Conservation (phyloP, 2,797 vertebrate species). For the Aeoliscus strigatus region DNA sequence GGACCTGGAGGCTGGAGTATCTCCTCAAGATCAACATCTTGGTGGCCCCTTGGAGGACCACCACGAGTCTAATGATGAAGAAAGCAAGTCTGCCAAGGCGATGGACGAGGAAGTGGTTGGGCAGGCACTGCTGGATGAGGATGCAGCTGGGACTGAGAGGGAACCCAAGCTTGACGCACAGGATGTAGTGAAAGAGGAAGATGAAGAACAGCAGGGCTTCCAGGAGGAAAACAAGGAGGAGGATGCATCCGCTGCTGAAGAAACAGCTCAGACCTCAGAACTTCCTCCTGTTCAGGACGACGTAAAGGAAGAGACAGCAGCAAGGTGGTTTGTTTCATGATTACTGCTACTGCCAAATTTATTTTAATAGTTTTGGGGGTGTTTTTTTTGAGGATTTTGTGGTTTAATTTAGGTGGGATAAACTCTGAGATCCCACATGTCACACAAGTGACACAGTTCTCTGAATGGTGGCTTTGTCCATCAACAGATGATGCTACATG, state of each 20-base stretch:
- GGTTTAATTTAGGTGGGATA: too few relatives aligned
- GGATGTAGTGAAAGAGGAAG: conserved; percentile 23
- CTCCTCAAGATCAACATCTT: conserved; percentile 29
- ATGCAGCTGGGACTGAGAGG: conserved; percentile 18
- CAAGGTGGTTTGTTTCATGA: conserved; percentile 55
- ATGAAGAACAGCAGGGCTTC: conserved; percentile 14
- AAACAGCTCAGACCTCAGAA: conserved; percentile 15
- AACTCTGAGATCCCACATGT: too few relatives aligned
- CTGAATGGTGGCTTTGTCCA: too few relatives aligned
- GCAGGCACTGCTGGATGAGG: conserved; percentile 11
- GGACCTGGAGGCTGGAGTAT: conserved; percentile 38
- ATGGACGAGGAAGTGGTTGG: conserved; percentile 10
- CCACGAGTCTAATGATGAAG: conserved; percentile 25
- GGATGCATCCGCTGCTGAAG: conserved; percentile 15
- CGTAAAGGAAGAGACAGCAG: conserved; percentile 22
- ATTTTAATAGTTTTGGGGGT: too few relatives aligned
- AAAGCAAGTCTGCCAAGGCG: conserved; percentile 11
- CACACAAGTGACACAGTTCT: too few relatives aligned
- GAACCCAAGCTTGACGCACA: conserved; percentile 17
- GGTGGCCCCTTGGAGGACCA: conserved; percentile 34
- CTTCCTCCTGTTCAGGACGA: conserved; percentile 8
- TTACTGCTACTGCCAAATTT: too few relatives aligned
- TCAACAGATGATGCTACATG: too few relatives aligned
- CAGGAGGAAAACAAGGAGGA: conserved; percentile 28
- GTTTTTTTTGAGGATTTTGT: too few relatives aligned